Conservation (phyloP, 1,140 invertebrate species). For the Dermatophagoides farinae region DNA sequence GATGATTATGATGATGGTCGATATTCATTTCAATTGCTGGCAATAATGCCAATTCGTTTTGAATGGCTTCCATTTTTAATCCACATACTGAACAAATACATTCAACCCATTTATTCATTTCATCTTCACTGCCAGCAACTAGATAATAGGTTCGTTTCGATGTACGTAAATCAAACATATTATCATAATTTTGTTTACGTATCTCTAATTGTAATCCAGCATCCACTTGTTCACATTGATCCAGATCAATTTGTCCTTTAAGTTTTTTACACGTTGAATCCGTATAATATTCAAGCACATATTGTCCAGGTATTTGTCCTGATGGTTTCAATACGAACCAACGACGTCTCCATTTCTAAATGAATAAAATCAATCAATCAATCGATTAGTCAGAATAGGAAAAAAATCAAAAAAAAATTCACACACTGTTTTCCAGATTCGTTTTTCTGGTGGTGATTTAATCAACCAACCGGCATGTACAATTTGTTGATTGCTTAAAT, state of each 20-base stretch:
- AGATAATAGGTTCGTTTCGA: conserved; percentile 71
- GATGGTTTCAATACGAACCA: conserved; percentile 78
- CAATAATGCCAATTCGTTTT: background rate
- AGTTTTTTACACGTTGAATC: conserved; percentile 60
- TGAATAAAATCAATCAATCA: conserved; percentile 21
- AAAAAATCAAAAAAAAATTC: background rate
- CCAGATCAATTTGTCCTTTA: conserved; percentile 76
- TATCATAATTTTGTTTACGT: conserved; percentile 54
- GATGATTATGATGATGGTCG: too few species aligned
- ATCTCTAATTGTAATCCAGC: conserved; percentile 60
- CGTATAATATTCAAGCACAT: conserved; percentile 76
- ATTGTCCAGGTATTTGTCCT: conserved; percentile 74
- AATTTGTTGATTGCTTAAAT: conserved; percentile 20
- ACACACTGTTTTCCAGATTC: conserved; percentile 52
- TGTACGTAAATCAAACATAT: conserved; percentile 71
- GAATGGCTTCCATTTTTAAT: conserved; percentile 44
- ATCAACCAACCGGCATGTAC: conserved; percentile 70
- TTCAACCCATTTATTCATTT: conserved; percentile 87
- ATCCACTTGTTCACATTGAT: conserved; percentile 82
- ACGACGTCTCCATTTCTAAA: conserved; percentile 72
- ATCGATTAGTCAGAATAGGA: conserved; percentile 12
- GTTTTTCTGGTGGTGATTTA: conserved; percentile 69
- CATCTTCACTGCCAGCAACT: conserved; percentile 64
- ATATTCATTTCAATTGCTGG: background rate
- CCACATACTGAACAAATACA: conserved; percentile 80